These are phyloP conservation scores for Zonotrichia albicollis DNA, from an alignment of 2,797 vertebrate genomes.

Conservation along the genomic window DNA sequence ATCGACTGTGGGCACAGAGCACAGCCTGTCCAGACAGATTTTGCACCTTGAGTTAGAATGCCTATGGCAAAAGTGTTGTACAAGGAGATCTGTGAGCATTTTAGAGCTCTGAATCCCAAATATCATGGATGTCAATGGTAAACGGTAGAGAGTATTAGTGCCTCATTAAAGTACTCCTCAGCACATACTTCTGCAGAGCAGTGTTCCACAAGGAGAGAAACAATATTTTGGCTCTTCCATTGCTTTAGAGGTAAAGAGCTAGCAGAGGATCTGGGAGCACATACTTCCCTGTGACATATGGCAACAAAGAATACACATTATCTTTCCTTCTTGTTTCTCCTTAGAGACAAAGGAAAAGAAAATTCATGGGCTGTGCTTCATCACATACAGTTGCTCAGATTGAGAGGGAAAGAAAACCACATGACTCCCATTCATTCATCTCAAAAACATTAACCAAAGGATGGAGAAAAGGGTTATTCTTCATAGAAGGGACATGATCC, in stretches of 20 bases:
- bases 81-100: background rate
- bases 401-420: background rate
- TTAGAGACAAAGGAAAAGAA: background rate
- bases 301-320: background rate
- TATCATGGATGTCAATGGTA: background rate
- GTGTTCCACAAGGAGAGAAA: background rate
- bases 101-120: background rate
- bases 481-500: background rate
- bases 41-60: background rate
- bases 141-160: background rate
- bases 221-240: background rate
- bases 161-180: background rate
- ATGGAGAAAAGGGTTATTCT: background rate
- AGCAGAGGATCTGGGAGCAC: background rate
- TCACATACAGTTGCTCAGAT: background rate
- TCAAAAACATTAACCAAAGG: background rate
- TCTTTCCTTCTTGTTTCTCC: background rate
- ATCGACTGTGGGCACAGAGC: background rate
- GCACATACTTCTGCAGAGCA: background rate
- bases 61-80: slow-evolving; percentile 11
- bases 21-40: slow-evolving; percentile 5
- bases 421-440: background rate
- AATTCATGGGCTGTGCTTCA: background rate
- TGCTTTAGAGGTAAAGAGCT: background rate
- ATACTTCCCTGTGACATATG: background rate